These are phyloP conservation scores for Synanthedon vespiformis DNA, from an alignment of 2,888 invertebrate genomes.

Conservation along the genomic window DNA sequence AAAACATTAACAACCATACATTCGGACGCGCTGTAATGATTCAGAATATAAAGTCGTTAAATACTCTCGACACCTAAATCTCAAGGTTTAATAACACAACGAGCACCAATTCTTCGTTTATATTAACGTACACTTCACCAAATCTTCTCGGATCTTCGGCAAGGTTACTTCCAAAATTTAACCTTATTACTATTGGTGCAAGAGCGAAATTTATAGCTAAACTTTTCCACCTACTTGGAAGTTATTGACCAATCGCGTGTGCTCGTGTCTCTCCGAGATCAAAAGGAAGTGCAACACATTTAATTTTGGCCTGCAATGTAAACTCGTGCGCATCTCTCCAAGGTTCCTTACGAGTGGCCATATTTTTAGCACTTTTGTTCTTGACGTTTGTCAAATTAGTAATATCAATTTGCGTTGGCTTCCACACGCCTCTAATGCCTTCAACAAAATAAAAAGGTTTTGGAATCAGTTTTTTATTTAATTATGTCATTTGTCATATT, in stretches of 20 bases:
- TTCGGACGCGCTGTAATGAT: constrained; percentile 1
- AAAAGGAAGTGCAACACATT: constrained; percentile 29
- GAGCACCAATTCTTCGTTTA: constrained; percentile 1
- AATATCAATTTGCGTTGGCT: constrained; percentile 10
- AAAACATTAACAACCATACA: not conserved
- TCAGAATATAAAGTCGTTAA: constrained; percentile 3
- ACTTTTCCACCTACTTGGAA: not conserved
- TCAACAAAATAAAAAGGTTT: not conserved
- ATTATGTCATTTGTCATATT: too few species aligned
- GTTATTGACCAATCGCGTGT: constrained; percentile 6
- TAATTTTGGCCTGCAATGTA: constrained; percentile 36
- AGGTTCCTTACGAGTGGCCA: constrained; percentile 29
- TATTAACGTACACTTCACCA: not conserved
- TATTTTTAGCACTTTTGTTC: constrained; percentile 17
- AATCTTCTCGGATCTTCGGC: not conserved
- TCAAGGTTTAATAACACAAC: constrained; percentile 3
- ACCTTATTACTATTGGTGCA: not conserved
- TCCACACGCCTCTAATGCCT: not conserved
- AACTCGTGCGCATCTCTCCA: constrained; percentile 22
- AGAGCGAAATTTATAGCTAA: not conserved
- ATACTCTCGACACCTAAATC: constrained; percentile 1
- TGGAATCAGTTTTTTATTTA: not conserved
- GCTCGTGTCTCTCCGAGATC: constrained; percentile 21
- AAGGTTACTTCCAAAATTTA: not conserved
- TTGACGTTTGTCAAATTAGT: constrained; percentile 32